phyloP scores from a whole-genome alignment of 2,797 vertebrate species.

The Podarcis siculus region DNA sequence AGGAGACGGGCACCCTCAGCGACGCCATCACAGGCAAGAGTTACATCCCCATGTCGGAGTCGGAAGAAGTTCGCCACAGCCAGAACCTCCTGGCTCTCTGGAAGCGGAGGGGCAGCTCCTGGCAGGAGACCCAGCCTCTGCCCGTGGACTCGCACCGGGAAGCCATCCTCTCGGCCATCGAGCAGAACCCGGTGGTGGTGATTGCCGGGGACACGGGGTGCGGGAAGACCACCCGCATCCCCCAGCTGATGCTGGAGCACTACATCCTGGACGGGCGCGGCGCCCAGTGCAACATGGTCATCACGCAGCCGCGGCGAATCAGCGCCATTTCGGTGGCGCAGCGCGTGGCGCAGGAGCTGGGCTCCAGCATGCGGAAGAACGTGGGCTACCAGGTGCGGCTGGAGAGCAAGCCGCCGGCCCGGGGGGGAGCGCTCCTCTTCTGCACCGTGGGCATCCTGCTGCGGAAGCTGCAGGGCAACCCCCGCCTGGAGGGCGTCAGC shows the following conservation, averaged over 20 bases:
- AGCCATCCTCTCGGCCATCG: constrained; percentile 84
- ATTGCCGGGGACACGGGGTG: constrained; percentile 95
- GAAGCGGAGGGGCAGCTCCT: constrained; percentile 75
- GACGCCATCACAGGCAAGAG: constrained; percentile 89
- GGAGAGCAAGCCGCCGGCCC: constrained; percentile 88
- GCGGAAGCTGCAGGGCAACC: constrained; percentile 92
- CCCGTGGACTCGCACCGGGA: constrained; percentile 89
- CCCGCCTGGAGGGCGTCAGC: constrained; percentile 88
- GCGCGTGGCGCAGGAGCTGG: constrained; percentile 92
- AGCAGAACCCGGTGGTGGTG: constrained; percentile 87
- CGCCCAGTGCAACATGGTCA: constrained; percentile 89
- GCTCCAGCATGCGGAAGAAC: constrained; percentile 83
- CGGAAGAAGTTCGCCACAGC: constrained; percentile 78
- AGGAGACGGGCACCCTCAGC: constrained; percentile 76
- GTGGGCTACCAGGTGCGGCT: constrained; percentile 97
- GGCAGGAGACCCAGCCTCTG: constrained; percentile 80
- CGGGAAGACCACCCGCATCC: constrained; percentile 95
- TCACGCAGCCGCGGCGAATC: constrained; percentile 95
- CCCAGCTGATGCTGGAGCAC: constrained; percentile 91
- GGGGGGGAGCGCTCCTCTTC: constrained; percentile 92
- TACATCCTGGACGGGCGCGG: constrained; percentile 82
- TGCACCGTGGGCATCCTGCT: constrained; percentile 94
- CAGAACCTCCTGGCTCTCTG: constrained; percentile 82
- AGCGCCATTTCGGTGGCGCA: constrained; percentile 95
- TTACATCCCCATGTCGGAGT: constrained; percentile 78